phyloP scores from a whole-genome alignment of 2,797 vertebrate species.

The Monodelphis domestica region DNA sequence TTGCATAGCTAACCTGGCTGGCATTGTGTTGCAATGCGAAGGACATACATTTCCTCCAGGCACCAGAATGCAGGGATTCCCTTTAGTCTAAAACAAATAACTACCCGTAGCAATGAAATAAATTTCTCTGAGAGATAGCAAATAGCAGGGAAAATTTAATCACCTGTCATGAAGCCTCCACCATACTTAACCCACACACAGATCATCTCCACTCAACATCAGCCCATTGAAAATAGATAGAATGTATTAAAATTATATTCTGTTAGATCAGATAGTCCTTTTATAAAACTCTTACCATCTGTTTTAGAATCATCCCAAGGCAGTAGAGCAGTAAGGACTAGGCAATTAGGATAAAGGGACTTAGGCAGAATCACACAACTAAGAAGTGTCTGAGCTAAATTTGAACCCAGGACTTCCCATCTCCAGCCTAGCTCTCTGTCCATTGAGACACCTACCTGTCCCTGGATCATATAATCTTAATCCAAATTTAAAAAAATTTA shows the following conservation, averaged over 20 bases:
- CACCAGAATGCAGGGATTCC: background rate
- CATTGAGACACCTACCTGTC: too few relatives aligned
- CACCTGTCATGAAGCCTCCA: background rate
- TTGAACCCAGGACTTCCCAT: too few relatives aligned
- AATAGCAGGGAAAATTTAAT: background rate
- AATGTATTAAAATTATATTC: background rate
- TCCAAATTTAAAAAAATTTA: background rate
- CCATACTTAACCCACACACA: background rate
- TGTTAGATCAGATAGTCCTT: background rate
- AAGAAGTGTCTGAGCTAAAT: too few relatives aligned
- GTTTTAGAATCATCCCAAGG: too few relatives aligned
- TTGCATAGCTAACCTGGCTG: background rate
- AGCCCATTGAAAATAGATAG: background rate
- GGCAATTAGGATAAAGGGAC: too few relatives aligned
- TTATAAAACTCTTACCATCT: too few relatives aligned
- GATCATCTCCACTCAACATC: background rate
- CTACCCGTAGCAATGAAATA: background rate
- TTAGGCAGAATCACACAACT: too few relatives aligned
- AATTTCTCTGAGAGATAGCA: slow-evolving; percentile 2
- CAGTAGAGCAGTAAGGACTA: too few relatives aligned
- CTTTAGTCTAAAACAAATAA: slow-evolving; percentile 30
- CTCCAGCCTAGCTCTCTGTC: too few relatives aligned
- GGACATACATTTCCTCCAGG: slow-evolving; percentile 20
- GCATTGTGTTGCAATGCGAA: background rate
- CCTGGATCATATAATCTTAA: background rate